These are phyloP conservation scores for Apis mellifera DNA, from an alignment of 1,140 invertebrate genomes.

Conservation along the genomic window DNA sequence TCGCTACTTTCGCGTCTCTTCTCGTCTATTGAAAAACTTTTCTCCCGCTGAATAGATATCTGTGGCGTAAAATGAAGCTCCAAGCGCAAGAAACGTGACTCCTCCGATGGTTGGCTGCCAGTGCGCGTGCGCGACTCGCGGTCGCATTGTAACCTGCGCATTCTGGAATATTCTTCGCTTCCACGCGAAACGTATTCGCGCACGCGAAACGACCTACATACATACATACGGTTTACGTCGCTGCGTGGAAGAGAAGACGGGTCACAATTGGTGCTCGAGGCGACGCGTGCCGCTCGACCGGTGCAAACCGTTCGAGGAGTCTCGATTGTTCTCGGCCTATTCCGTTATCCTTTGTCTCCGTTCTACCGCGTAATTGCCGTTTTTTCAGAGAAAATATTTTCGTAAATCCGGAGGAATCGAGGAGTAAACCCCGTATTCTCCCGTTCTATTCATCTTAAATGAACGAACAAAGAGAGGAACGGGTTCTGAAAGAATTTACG, in stretches of 20 bases:
- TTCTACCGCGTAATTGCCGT: not conserved
- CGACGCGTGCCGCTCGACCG: not conserved
- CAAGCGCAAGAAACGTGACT: not conserved
- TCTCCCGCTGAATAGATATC: not conserved
- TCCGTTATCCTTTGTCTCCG: slow-evolving; percentile 13
- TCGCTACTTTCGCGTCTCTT: not conserved
- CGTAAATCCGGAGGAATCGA: not conserved
- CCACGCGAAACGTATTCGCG: slow-evolving; percentile 17
- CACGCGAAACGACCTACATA: slow-evolving; percentile 38
- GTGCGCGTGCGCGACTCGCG: not conserved
- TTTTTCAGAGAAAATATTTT: not conserved
- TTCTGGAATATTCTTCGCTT: slow-evolving; percentile 28
- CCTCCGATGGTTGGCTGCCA: not conserved
- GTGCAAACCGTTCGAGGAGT: slow-evolving; percentile 15
- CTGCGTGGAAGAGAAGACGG: slow-evolving; percentile 33
- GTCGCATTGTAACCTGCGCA: not conserved
- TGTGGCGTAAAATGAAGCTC: not conserved
- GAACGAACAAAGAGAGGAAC: no score
- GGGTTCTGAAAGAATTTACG: no score
- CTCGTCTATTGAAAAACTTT: not conserved
- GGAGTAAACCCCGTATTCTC: no score
- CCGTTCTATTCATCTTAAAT: no score
- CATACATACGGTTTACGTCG: not conserved
- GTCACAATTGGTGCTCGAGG: slow-evolving; percentile 32
- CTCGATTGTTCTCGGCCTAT: slow-evolving; percentile 24